A percentile compares a stretch with the other conserved stretches of the same genome.
phyloP scores from a whole-genome alignment of 2,113 vertebrate genomes.

The Tetrax tetrax region DNA sequence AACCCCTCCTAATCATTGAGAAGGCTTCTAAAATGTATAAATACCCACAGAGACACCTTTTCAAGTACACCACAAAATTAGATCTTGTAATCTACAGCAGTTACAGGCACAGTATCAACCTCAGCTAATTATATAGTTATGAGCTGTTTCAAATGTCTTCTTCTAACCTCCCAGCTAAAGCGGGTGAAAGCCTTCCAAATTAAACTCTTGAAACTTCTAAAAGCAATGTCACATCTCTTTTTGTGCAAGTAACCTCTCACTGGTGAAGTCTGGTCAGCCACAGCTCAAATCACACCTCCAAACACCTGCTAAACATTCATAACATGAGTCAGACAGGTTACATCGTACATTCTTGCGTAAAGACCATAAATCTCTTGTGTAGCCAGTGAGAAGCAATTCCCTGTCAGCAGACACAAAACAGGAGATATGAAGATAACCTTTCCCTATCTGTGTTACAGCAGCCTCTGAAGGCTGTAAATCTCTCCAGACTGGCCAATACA shows the following conservation, averaged over 20 bases:
- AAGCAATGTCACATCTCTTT: not conserved
- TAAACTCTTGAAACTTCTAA: not conserved
- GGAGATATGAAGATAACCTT: not conserved
- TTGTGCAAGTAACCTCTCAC: not conserved
- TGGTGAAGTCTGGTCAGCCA: not conserved
- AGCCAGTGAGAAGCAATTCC: not conserved
- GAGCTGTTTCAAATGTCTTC: not conserved
- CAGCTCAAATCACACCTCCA: not conserved
- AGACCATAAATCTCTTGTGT: not conserved
- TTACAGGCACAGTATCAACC: not conserved
- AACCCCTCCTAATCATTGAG: not conserved
- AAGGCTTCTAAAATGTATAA: not conserved
- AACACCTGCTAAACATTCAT: not conserved
- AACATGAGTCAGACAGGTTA: not conserved
- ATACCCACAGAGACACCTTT: not conserved
- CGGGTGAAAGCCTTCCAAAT: not conserved
- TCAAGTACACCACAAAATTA: not conserved
- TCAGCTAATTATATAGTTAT: not conserved
- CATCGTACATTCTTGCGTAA: not conserved
- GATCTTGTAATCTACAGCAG: not conserved
- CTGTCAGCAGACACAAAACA: not conserved
- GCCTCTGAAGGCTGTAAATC: slow-evolving; percentile 2
- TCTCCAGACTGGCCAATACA: not conserved
- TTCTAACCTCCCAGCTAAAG: not conserved
- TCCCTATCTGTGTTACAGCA: not conserved